A percentile compares a stretch with the other conserved stretches of the same genome.
Evolutionary conservation across 1,140 invertebrate species (phyloP).

Genomic region (Holotrichia oblita): DNA sequence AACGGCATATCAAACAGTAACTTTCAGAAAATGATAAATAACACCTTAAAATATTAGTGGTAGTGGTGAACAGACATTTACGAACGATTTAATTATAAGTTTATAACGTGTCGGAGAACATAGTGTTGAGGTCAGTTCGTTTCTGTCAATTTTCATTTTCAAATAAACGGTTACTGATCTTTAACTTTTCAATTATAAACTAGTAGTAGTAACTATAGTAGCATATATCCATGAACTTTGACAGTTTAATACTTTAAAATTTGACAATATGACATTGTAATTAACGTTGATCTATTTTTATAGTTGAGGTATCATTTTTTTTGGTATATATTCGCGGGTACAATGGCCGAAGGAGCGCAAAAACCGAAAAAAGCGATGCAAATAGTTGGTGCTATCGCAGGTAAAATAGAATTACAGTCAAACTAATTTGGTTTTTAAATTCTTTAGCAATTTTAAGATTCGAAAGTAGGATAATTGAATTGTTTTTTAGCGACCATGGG

Average conservation of each 20-base stretch:
- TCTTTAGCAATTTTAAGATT: neutral
- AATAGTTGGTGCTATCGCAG: conserved; percentile 27
- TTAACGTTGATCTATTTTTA: neutral
- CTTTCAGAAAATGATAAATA: no score
- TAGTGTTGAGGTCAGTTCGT: no score
- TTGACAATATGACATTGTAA: neutral
- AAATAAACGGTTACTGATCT: no score
- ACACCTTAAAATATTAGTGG: no score
- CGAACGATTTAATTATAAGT: no score
- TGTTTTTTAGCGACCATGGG: conserved; percentile 52
- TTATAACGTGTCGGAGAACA: no score
- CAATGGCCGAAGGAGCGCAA: neutral
- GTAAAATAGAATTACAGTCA: conserved; percentile 2
- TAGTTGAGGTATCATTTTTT: neutral
- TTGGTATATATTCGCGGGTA: neutral
- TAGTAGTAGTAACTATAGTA: neutral
- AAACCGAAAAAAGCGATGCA: conserved; percentile 16
- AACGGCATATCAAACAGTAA: no score
- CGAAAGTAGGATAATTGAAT: neutral
- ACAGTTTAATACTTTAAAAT: neutral
- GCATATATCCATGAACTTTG: neutral
- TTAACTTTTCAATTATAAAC: no score
- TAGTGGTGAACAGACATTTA: no score
- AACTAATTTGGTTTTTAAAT: neutral
- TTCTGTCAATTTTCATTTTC: no score